phyloP scores from a whole-genome alignment of 2,113 vertebrate species.

The Numenius arquata region DNA sequence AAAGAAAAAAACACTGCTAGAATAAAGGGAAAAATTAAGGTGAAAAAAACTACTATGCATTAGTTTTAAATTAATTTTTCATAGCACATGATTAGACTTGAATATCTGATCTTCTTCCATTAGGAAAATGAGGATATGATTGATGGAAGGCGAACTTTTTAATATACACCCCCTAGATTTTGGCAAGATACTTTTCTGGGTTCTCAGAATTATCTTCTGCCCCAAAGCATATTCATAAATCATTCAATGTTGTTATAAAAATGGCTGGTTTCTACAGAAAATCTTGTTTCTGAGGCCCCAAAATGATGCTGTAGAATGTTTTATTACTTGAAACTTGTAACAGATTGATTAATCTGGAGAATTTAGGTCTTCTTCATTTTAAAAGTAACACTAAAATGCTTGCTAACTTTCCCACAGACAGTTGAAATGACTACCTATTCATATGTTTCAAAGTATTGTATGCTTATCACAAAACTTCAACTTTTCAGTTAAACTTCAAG shows the following conservation, averaged over 20 bases:
- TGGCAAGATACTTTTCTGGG: constrained; percentile 39
- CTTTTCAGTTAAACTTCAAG: not conserved
- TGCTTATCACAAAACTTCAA: constrained; percentile 10
- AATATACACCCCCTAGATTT: not conserved
- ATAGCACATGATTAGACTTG: constrained; percentile 19
- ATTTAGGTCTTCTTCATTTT: constrained; percentile 33
- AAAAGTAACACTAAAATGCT: constrained; percentile 22
- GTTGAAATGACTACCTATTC: not conserved
- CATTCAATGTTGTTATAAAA: constrained; percentile 63
- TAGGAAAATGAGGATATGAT: constrained; percentile 45
- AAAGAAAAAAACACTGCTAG: not conserved
- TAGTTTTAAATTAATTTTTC: constrained; percentile 45
- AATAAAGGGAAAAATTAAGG: not conserved
- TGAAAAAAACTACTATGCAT: not conserved
- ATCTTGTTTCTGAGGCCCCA: not conserved
- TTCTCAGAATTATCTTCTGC: constrained; percentile 62
- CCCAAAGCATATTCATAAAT: constrained; percentile 66
- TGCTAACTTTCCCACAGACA: not conserved
- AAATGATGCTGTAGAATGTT: constrained; percentile 38
- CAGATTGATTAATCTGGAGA: constrained; percentile 45
- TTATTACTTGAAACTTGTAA: constrained; percentile 37
- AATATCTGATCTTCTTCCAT: constrained; percentile 51
- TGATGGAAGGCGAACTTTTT: constrained; percentile 55
- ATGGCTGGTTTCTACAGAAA: constrained; percentile 33
- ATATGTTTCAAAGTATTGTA: not conserved